These are phyloP conservation scores for Pimpla rufipes DNA, from an alignment of 2,888 invertebrate species.

Conservation along the genomic window DNA sequence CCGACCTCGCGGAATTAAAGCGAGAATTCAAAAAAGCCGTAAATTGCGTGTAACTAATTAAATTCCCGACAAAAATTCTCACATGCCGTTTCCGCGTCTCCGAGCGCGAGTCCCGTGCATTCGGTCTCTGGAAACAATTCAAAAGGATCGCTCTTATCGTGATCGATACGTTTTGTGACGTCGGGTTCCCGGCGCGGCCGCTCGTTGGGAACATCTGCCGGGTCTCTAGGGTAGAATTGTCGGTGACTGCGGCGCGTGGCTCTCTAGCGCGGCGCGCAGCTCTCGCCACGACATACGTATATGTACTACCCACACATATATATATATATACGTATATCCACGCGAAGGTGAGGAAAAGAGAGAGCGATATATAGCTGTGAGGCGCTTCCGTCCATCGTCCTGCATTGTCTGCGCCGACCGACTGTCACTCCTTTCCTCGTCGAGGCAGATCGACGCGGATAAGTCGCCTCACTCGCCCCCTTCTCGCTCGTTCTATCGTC, in stretches of 20 bases:
- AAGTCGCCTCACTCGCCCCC: conserved; percentile 40
- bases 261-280: conserved; percentile 16
- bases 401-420: conserved; percentile 51
- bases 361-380: conserved; percentile 22
- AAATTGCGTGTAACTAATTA: too few species aligned
- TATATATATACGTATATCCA: neutral
- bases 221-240: conserved; percentile 77
- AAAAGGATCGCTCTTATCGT: conserved; percentile 78
- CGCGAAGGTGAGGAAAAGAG: conserved; percentile 32
- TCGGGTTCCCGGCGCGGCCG: conserved; percentile 71
- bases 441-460: conserved; percentile 65
- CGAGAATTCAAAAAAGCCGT: too few species aligned
- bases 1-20: too few species aligned
- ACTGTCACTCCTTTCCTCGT: conserved; percentile 65
- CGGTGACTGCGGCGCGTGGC: conserved; percentile 77
- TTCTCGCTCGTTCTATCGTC: conserved; percentile 18
- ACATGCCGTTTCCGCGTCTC: neutral
- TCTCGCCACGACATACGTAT: neutral
- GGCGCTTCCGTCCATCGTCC: conserved; percentile 38
- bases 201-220: conserved; percentile 84
- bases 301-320: neutral
- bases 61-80: too few species aligned
- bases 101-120: conserved; percentile 20
- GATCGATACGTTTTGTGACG: conserved; percentile 79
- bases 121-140: conserved; percentile 47